Evolutionary conservation across 2,888 invertebrate species (phyloP), one percentile per base, ranked within the genome.

Genomic region (Agriotes lineatus): DNA sequence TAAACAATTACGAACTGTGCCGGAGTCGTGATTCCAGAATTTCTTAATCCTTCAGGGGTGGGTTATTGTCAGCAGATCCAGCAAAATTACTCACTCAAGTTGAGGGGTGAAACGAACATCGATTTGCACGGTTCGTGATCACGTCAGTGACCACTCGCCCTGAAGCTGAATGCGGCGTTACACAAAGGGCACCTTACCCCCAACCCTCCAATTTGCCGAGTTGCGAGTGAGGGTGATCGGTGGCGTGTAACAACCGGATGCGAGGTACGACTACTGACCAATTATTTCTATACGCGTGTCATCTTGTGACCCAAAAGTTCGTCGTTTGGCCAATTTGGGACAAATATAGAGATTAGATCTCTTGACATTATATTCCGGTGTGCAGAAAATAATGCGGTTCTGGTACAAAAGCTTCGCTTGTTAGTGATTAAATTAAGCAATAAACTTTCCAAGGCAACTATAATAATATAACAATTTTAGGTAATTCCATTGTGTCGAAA

Each of bases 61-160:
- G 60, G 37, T 50, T 52, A 69, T 63, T 65, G 63, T 66, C 65
- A 66, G 66, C 69, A 62, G 62, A 65, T 66, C 61, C 67, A 42
- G 52, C 45, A 50, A 70, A 70, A 70, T 70, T 63, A 62, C 70
- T 66, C 63, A 69, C 68, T 72, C 70, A 56, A 72, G 73, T 77
- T 73, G 77, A 77, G 79, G 80, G 80, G 78, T 75, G 80, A 81
- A 81, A 77, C 81, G 81, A 81, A 82, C 83, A 83, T 83, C 83
- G 82, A 83, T 83, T 83, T 82, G 81, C 81, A 82, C 82, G 82
- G 80, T 77, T 81, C 80, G 81, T 82, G 83, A 83, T 82, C 82
- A 81, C 81, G 81, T 82, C 82, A 82, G 81, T 81, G 80, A 80
- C 81, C 81, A 82, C 82, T 82, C 81, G 80, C 76, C 79, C 82